Percentiles rank a stretch among this genome's conserved stretches.
phyloP scores from a whole-genome alignment of 2,888 invertebrate genomes.

The Lampropteryx suffumata region DNA sequence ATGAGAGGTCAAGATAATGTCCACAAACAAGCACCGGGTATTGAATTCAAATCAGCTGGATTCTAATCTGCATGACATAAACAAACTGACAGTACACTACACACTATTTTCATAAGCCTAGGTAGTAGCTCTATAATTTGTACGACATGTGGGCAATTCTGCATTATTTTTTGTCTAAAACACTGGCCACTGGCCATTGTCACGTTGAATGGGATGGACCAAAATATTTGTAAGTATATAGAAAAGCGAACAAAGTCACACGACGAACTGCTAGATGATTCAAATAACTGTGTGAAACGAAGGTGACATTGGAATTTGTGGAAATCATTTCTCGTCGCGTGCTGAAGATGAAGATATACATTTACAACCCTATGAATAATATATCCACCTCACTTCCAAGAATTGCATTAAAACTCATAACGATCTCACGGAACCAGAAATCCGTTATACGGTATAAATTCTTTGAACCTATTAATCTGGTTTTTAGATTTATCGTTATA shows the following conservation, averaged over 20 bases:
- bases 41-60: slow-evolving; percentile 48
- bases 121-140: too few relatives aligned
- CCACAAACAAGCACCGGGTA: slow-evolving; percentile 37
- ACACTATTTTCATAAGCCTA: neutral
- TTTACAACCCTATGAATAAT: slow-evolving; percentile 2
- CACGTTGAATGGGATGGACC: too few relatives aligned
- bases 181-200: too few relatives aligned
- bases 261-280: too few relatives aligned
- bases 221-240: too few relatives aligned
- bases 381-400: neutral
- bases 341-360: slow-evolving; percentile 2
- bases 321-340: slow-evolving; percentile 14
- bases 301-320: slow-evolving; percentile 13
- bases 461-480: neutral
- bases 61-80: slow-evolving; percentile 7
- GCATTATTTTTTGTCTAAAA: too few relatives aligned
- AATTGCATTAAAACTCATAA: neutral
- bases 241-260: too few relatives aligned
- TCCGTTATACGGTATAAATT: slow-evolving; percentile 3
- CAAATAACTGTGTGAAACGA: neutral
- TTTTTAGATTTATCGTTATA: neutral
- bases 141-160: too few relatives aligned
- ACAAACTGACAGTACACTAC: neutral
- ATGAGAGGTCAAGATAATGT: slow-evolving; percentile 37
- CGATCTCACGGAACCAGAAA: neutral